Base-by-base conservation (phyloP, 92 coral and sea anemone species). In the Hydrozoanthus gracilis region DNA sequence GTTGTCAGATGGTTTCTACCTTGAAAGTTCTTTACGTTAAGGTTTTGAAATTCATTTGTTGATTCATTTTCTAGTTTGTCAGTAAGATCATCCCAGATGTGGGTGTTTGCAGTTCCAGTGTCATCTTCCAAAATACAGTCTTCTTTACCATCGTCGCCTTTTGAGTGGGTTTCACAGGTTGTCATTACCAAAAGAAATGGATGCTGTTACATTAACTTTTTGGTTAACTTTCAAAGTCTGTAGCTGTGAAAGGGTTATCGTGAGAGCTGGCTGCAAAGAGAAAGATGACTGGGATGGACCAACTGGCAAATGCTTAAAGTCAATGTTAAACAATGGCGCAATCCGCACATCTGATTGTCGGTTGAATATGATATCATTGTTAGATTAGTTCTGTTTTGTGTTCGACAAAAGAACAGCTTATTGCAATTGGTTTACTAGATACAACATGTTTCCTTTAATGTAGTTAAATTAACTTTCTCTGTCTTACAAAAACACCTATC, bases 81-180 rank as follows among this genome's bases (percentile, higher is more conserved):
- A 18, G 71, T 7, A 51, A 88, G 61, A 5, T 78, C 79, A 79
- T 80, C 94, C 94, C 92, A 88, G 51, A 91, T 82, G 79, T 88
- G 90, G 49, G 88, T 27, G 13, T 18, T 79, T 10, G 90, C 89
- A 27, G 92, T 78, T 58, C 90, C 92, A 51, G 90, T 86, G 51
- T 77, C 66, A 44, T 88, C 88, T 56, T 92, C 92, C 35, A 92
- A 61, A 45, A 92, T 86, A 73, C 92, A 92, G 66, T 92, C 94
- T 65, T 92, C 62, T 92, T 92, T 46, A 92, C 88, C 16, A 62
- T 0, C 8, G 90, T 64, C 74, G 70, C 65, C 76, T 92, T 69
- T 79, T 88, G 47, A 16, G 88, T 86, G 56, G 52, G 46, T 86
- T 83, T 86, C 72, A 89, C 27, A 49, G 72, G 44, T 85, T 77